These are phyloP conservation scores for Cnemophilus loriae DNA, from an alignment of 2,113 vertebrate genomes.

Conservation along the genomic window DNA sequence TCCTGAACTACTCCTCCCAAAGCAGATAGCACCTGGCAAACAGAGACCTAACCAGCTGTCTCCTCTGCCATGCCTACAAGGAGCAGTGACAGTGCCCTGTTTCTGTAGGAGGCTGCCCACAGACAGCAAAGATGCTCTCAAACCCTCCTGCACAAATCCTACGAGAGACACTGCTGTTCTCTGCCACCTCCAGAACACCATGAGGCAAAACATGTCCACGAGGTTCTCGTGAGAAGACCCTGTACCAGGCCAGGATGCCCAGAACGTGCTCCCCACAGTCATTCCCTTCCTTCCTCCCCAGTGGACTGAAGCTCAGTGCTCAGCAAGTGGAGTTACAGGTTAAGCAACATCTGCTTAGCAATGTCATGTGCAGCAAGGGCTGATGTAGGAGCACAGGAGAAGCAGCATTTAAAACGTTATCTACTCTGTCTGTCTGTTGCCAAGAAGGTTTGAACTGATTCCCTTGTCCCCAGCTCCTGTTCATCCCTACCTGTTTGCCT, in stretches of 20 bases:
- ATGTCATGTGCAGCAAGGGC: neutral
- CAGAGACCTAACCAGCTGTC: neutral
- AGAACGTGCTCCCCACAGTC: neutral
- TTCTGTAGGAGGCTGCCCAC: neutral
- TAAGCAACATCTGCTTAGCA: neutral
- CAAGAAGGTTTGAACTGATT: neutral
- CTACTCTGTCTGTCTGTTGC: neutral
- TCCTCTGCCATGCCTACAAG: neutral
- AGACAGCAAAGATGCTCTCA: neutral
- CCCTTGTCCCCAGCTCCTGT: neutral
- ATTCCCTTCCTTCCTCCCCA: neutral
- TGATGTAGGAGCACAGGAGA: neutral
- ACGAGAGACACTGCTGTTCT: rapidly evolving
- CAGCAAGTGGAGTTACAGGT: neutral
- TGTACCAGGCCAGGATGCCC: neutral
- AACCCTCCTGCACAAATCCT: neutral
- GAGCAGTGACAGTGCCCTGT: neutral
- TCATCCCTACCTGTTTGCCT: neutral
- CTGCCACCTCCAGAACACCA: neutral
- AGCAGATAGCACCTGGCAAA: neutral
- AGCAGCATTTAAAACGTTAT: neutral
- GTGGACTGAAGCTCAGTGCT: neutral
- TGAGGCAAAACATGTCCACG: rapidly evolving
- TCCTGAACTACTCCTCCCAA: neutral
- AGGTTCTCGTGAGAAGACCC: neutral